Percentiles rank a stretch among this genome's conserved stretches.
These are phyloP conservation scores for Spongilla lacustris DNA, from an alignment of 37 sponge, comb jelly and placozoan species.

Conservation along the genomic window DNA sequence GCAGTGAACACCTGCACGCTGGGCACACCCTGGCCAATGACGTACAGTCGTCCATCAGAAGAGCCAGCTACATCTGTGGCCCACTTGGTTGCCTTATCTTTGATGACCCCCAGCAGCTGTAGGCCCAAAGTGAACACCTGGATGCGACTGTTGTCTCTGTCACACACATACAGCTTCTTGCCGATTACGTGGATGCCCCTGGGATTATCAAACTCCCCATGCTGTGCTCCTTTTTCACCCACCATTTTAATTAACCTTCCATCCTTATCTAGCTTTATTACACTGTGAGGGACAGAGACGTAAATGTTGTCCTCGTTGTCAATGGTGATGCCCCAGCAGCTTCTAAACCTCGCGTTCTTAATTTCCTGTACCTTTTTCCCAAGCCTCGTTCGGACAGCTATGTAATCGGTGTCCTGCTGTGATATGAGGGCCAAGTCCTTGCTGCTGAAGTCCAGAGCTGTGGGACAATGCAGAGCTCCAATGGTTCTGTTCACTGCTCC, in stretches of 20 bases:
- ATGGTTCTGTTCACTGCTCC: slow-evolving; percentile 3
- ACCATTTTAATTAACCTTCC: slow-evolving; percentile 4
- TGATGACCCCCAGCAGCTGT: not conserved
- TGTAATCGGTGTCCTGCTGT: slow-evolving; percentile 2
- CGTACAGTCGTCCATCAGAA: too few relatives aligned
- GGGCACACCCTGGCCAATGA: too few relatives aligned
- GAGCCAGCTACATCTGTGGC: too few relatives aligned
- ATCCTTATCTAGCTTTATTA: not conserved
- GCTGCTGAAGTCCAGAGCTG: slow-evolving; percentile 18
- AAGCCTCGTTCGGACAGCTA: not conserved
- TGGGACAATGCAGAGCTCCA: slow-evolving; percentile 9
- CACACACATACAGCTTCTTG: slow-evolving; percentile 31
- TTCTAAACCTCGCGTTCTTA: not conserved
- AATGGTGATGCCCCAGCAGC: slow-evolving; percentile 27
- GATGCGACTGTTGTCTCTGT: slow-evolving; percentile 36
- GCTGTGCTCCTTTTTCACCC: slow-evolving; percentile 12
- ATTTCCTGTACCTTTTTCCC: not conserved
- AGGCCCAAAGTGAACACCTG: slow-evolving; percentile 20
- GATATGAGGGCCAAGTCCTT: slow-evolving; percentile 23
- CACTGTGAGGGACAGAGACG: not conserved
- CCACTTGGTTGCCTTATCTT: too few relatives aligned
- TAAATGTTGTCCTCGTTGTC: slow-evolving; percentile 42
- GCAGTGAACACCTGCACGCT: too few relatives aligned
- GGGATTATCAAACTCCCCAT: slow-evolving; percentile 41
- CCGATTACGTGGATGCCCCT: slow-evolving; percentile 30